phyloP scores from a whole-genome alignment of 2,797 vertebrate species.

The Bradypodion pumilum region DNA sequence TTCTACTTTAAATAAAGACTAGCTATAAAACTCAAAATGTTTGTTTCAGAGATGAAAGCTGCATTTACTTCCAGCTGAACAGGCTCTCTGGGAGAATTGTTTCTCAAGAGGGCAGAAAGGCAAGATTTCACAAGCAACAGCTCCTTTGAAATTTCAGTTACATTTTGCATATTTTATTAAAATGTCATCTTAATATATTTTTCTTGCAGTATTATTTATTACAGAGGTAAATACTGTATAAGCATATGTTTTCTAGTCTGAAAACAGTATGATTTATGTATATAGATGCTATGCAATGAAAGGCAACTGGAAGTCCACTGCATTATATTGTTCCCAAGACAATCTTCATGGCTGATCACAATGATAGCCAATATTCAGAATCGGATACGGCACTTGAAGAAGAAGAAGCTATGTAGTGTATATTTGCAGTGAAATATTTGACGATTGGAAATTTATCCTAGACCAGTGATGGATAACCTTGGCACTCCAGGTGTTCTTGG shows the following conservation, averaged over 20 bases:
- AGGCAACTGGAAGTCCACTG: no score
- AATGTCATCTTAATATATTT: constrained; percentile 40
- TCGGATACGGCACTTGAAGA: no score
- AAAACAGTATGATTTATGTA: constrained; percentile 37
- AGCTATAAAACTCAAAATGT: constrained; percentile 23
- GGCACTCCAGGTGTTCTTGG: no score
- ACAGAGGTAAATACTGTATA: constrained; percentile 39
- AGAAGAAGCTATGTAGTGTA: neutral
- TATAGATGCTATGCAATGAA: neutral
- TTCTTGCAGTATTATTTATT: constrained; percentile 45
- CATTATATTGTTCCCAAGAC: no score
- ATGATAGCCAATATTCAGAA: no score
- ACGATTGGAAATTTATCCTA: constrained; percentile 23
- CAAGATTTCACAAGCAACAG: constrained; percentile 12
- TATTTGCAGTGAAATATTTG: constrained; percentile 27
- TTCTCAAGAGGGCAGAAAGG: constrained; percentile 31
- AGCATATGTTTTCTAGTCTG: constrained; percentile 26
- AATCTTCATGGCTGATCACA: no score
- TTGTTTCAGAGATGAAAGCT: constrained; percentile 26
- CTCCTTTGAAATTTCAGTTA: constrained; percentile 35
- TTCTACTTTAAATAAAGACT: constrained; percentile 18
- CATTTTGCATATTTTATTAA: constrained; percentile 36
- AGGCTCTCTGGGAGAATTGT: constrained; percentile 23
- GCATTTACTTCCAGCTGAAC: constrained; percentile 16
- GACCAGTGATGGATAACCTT: no score